Evolutionary conservation across 2,888 invertebrate species (phyloP).

Genomic region (Trichopria drosophilae): DNA sequence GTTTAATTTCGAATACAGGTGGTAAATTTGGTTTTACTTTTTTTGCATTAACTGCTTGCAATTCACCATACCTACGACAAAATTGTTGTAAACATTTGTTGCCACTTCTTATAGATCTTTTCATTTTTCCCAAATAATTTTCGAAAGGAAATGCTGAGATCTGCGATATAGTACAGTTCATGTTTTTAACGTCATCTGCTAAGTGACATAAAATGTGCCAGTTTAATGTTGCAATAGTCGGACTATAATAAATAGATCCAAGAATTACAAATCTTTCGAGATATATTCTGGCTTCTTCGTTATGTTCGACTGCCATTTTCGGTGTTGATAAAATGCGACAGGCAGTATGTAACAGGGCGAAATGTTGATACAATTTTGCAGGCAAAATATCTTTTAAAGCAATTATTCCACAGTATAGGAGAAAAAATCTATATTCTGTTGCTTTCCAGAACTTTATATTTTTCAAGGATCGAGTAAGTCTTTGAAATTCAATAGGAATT

Average conservation of each 20-base stretch:
- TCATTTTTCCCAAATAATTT: constrained; percentile 19
- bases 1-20: no score
- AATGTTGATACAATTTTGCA: constrained; percentile 12
- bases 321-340: constrained; percentile 25
- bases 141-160: constrained; percentile 27
- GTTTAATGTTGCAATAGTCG: constrained; percentile 12
- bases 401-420: constrained; percentile 21
- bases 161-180: constrained; percentile 12
- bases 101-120: constrained; percentile 16
- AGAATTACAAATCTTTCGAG: constrained; percentile 13
- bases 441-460: constrained; percentile 10
- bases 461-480: constrained; percentile 17
- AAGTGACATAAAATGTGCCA: constrained; percentile 26
- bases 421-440: no score
- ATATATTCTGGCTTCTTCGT: constrained; percentile 12
- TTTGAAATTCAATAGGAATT: constrained; percentile 24
- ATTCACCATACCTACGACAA: constrained; percentile 16
- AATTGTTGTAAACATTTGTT: constrained; percentile 19
- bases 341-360: constrained; percentile 16
- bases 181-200: constrained; percentile 22
- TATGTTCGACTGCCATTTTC: not conserved
- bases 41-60: no score
- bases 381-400: constrained; percentile 15
- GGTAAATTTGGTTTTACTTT: no score
- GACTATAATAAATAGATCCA: constrained; percentile 16